Percentiles rank a stretch among this genome's conserved stretches.
Conservation (phyloP, 2,888 invertebrate species). For the Seira musarum region DNA sequence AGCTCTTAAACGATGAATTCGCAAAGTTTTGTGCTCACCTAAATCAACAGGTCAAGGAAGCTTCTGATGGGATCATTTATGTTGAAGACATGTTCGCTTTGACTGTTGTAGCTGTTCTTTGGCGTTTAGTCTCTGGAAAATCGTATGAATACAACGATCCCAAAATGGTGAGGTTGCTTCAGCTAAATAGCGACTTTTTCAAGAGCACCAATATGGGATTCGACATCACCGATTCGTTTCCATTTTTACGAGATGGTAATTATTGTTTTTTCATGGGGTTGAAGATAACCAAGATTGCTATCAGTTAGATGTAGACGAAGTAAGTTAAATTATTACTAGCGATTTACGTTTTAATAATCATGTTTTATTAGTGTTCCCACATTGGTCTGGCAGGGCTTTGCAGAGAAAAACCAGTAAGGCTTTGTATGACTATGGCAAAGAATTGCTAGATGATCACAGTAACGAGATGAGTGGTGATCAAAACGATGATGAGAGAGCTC, state of each 20-base stretch:
- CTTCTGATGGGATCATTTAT: slow-evolving; percentile 5
- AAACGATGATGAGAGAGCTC: neutral
- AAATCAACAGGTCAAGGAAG: too few relatives aligned
- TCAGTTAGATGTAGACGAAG: too few relatives aligned
- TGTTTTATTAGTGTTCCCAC: too few relatives aligned
- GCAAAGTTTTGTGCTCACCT: too few relatives aligned
- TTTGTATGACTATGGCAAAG: neutral
- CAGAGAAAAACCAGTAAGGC: neutral
- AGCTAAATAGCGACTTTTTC: neutral
- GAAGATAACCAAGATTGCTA: too few relatives aligned
- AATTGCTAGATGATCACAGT: neutral
- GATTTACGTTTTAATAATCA: too few relatives aligned
- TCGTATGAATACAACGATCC: neutral
- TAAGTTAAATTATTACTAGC: too few relatives aligned
- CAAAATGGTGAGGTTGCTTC: neutral
- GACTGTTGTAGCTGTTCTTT: slow-evolving; percentile 5
- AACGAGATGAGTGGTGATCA: too few relatives aligned
- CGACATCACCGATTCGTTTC: neutral
- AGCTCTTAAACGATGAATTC: too few relatives aligned
- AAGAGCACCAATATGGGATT: slow-evolving; percentile 4
- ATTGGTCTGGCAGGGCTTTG: slow-evolving; percentile 1
- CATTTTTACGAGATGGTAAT: too few relatives aligned
- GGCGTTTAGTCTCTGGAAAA: too few relatives aligned
- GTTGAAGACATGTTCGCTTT: slow-evolving; percentile 11
- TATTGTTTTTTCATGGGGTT: too few relatives aligned